A percentile compares a stretch with the other conserved stretches of the same genome.
phyloP scores from a whole-genome alignment of 37 sponge, comb jelly and placozoan species.

The Axinella damicornis region DNA sequence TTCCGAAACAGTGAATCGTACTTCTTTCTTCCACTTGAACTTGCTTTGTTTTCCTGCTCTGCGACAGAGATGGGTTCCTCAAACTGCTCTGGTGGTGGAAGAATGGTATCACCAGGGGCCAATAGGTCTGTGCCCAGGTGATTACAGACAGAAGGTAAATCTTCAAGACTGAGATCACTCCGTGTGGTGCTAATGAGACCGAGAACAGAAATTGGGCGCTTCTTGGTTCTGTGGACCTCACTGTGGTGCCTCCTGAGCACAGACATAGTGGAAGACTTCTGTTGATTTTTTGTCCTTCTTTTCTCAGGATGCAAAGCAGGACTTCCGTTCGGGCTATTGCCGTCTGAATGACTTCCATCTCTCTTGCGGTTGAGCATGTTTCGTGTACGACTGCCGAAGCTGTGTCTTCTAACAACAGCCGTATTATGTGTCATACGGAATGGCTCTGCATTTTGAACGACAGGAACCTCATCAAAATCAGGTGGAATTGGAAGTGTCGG shows the following conservation, averaged over 20 bases:
- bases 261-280: background rate
- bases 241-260: background rate
- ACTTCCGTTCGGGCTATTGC: background rate
- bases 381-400: slow-evolving; percentile 6
- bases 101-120: background rate
- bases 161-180: slow-evolving; percentile 2
- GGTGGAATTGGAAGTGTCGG: no score
- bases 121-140: background rate
- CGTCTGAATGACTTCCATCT: slow-evolving; percentile 10
- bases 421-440: no score
- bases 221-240: background rate
- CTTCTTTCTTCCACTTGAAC: no score
- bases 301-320: background rate
- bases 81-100: slow-evolving; percentile 26
- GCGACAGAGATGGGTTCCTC: background rate
- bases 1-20: no score
- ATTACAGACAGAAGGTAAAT: background rate
- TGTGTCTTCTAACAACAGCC: slow-evolving; percentile 29
- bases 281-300: background rate
- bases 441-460: no score
- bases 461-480: no score
- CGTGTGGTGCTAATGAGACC: slow-evolving; percentile 9
- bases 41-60: no score
- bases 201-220: slow-evolving; percentile 10
- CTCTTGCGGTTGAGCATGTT: background rate